Evolutionary conservation across 2,797 vertebrate genomes (phyloP).

Genomic region (Gorsachius magnificus): DNA sequence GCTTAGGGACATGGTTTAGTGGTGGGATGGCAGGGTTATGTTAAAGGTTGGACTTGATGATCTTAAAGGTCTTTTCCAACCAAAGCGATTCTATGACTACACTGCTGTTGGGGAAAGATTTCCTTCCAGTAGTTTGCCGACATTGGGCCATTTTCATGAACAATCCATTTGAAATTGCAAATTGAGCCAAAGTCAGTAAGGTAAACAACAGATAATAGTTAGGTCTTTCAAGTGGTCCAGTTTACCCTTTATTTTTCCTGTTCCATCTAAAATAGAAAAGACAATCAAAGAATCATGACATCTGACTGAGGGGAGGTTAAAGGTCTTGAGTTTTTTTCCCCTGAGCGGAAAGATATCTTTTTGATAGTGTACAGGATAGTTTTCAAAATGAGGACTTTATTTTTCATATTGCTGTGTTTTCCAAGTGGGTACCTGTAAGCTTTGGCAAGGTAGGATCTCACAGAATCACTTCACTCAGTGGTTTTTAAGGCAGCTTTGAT

Average conservation of each 20-base stretch:
- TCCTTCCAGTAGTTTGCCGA: background rate
- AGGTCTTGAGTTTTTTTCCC: background rate
- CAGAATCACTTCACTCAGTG: background rate
- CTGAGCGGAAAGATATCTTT: background rate
- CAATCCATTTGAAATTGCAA: background rate
- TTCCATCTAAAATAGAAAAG: background rate
- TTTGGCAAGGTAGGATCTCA: background rate
- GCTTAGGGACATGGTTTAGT: too few relatives aligned
- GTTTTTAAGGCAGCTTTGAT: background rate
- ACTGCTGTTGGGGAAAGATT: background rate
- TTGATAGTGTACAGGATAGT: background rate
- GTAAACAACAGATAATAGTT: background rate
- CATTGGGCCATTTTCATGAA: background rate
- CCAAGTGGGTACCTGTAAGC: fast-evolving
- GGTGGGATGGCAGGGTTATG: too few relatives aligned
- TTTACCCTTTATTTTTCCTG: background rate
- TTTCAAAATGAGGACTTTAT: background rate
- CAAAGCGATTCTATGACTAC: background rate
- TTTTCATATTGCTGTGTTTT: background rate
- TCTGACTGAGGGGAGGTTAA: background rate
- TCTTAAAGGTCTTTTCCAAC: too few relatives aligned
- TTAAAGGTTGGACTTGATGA: too few relatives aligned
- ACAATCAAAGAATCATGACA: background rate
- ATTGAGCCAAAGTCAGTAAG: background rate
- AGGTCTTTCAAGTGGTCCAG: background rate